A percentile compares a stretch with the other conserved stretches of the same genome.
Conservation (phyloP, 2,888 invertebrate species). For the Yponomeuta cagnagella region DNA sequence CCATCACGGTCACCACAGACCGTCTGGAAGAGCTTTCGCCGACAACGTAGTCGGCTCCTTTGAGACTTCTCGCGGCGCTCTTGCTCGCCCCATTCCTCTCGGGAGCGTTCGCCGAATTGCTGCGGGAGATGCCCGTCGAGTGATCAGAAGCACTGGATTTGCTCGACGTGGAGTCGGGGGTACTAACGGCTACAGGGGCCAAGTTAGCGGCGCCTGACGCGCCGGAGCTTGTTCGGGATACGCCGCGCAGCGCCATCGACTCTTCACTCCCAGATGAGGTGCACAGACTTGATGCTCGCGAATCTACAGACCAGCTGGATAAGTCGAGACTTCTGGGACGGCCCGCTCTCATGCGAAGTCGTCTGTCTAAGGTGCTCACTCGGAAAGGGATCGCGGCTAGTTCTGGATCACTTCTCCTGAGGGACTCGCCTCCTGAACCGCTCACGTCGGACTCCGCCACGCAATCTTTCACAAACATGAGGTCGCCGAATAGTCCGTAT, state of each 20-base stretch:
- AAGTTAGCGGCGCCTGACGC: slow-evolving; percentile 79
- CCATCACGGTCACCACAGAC: slow-evolving; percentile 90
- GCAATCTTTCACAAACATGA: slow-evolving; percentile 92
- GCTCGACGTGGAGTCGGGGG: slow-evolving; percentile 58
- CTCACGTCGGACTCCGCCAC: slow-evolving; percentile 85
- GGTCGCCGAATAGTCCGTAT: slow-evolving; percentile 91
- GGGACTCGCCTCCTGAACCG: slow-evolving; percentile 83
- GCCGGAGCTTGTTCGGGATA: slow-evolving; percentile 85
- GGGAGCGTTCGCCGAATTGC: slow-evolving; percentile 40
- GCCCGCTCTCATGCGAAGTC: slow-evolving; percentile 87
- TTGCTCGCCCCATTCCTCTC: slow-evolving; percentile 27
- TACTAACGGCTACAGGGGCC: slow-evolving; percentile 70
- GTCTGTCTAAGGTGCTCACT: slow-evolving; percentile 87
- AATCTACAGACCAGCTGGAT: slow-evolving; percentile 92
- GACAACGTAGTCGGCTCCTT: slow-evolving; percentile 59
- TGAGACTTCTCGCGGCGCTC: slow-evolving; percentile 54
- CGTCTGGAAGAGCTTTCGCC: slow-evolving; percentile 74
- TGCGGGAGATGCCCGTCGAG: slow-evolving; percentile 41
- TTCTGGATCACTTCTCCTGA: slow-evolving; percentile 89
- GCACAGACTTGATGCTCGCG: slow-evolving; percentile 86
- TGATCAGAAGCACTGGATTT: slow-evolving; percentile 61
- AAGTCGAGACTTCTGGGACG: slow-evolving; percentile 88
- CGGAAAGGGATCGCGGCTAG: slow-evolving; percentile 88
- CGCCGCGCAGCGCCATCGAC: slow-evolving; percentile 83
- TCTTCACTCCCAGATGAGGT: slow-evolving; percentile 93